Evolutionary conservation across 2,797 vertebrate species (phyloP).

Genomic region (Sebastes ruberrimus): DNA sequence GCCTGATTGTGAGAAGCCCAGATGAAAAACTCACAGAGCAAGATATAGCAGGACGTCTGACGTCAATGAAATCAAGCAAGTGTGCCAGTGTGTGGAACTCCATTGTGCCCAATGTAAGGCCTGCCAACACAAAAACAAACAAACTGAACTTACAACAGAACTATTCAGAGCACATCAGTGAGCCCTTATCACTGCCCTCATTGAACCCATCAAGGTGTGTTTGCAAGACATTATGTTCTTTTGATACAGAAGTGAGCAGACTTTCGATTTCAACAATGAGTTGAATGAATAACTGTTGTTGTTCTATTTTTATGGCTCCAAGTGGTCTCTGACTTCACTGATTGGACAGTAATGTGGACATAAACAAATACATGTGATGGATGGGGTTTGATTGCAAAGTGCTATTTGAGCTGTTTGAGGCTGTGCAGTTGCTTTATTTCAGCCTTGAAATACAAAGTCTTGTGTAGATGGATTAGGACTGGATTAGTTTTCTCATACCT

Average conservation of each 20-base stretch:
- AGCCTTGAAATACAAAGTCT: background rate
- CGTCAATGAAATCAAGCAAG: constrained; percentile 36
- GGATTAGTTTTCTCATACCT: background rate
- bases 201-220: constrained; percentile 26
- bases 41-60: constrained; percentile 49
- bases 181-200: background rate
- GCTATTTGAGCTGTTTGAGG: background rate
- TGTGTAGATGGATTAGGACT: background rate
- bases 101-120: background rate
- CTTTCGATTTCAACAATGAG: constrained; percentile 16
- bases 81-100: background rate
- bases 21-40: constrained; percentile 41
- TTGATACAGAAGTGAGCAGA: background rate
- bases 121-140: background rate
- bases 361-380: constrained; percentile 11
- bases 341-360: constrained; percentile 2
- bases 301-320: constrained; percentile 31
- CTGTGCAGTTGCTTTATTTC: background rate
- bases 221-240: constrained; percentile 41
- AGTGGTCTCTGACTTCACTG: constrained; percentile 21
- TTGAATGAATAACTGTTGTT: constrained; percentile 28
- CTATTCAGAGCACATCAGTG: constrained; percentile 2
- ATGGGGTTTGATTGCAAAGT: constrained; percentile 15
- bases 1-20: constrained; percentile 24
- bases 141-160: background rate